phyloP scores from a whole-genome alignment of 2,888 invertebrate species.

The Sympetrum striolatum region DNA sequence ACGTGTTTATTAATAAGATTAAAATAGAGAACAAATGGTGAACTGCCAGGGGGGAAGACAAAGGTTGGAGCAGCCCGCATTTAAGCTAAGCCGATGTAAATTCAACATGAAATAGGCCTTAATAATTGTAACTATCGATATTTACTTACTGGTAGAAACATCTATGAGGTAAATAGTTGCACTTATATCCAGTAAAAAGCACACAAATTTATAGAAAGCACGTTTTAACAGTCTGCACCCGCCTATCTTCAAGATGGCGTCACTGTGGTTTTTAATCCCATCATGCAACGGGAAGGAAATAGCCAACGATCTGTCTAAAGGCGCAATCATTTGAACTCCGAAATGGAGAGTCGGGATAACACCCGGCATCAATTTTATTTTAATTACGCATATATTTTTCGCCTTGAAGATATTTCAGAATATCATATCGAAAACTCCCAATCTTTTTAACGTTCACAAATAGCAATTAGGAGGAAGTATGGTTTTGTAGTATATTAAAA shows the following conservation, averaged over 20 bases:
- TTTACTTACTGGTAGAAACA: slow-evolving; percentile 44
- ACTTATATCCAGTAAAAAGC: slow-evolving; percentile 41
- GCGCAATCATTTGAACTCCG: slow-evolving; percentile 23
- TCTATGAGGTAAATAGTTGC: slow-evolving; percentile 45
- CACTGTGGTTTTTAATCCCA: slow-evolving; percentile 45
- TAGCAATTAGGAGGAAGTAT: no score
- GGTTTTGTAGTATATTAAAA: no score
- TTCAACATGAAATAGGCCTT: not conserved
- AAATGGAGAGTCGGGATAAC: not conserved
- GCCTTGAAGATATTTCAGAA: not conserved
- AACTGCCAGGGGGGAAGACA: slow-evolving; percentile 66
- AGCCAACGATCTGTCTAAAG: slow-evolving; percentile 5
- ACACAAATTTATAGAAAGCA: slow-evolving; percentile 43
- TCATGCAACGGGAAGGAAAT: slow-evolving; percentile 44
- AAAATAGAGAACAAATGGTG: slow-evolving; percentile 69
- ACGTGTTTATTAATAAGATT: slow-evolving; percentile 74
- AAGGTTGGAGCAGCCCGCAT: slow-evolving; percentile 50
- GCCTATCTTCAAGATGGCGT: slow-evolving; percentile 46
- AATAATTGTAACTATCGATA: slow-evolving; percentile 34
- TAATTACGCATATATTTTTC: not conserved
- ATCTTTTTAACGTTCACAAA: no score
- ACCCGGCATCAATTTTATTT: not conserved
- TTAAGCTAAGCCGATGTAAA: slow-evolving; percentile 16
- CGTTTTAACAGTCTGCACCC: slow-evolving; percentile 42
- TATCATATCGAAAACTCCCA: not conserved